Evolutionary conservation across 2,113 vertebrate genomes (phyloP).

Genomic region (Gnathonemus echidnorhynchus): DNA sequence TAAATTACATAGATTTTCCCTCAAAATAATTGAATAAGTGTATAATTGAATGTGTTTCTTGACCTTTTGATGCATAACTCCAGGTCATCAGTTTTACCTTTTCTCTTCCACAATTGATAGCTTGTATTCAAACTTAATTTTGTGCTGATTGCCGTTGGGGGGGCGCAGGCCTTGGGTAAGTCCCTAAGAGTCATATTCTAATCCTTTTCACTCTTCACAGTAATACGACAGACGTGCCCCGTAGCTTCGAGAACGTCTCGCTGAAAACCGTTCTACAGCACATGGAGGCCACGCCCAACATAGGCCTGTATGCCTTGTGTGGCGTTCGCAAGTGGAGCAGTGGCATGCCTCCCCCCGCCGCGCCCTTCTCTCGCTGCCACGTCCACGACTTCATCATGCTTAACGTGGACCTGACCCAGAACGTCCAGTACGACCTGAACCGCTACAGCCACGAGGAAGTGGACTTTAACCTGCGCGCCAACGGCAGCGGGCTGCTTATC

Average conservation of each 20-base stretch:
- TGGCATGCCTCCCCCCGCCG: constrained; percentile 52
- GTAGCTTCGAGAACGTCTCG: constrained; percentile 66
- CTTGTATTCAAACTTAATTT: background rate
- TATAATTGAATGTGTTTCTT: background rate
- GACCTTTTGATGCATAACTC: background rate
- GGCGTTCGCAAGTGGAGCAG: constrained; percentile 89
- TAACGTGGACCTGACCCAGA: constrained; percentile 92
- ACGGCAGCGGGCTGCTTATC: constrained; percentile 84
- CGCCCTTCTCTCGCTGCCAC: constrained; percentile 81
- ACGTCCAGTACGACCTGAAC: constrained; percentile 94
- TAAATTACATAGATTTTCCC: background rate
- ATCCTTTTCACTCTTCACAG: constrained; percentile 39
- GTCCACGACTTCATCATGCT: constrained; percentile 87
- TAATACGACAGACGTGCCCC: constrained; percentile 59
- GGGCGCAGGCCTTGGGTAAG: background rate
- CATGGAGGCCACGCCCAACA: constrained; percentile 88
- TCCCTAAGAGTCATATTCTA: background rate
- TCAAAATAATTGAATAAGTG: background rate
- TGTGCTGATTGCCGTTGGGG: background rate
- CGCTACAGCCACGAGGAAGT: constrained; percentile 96
- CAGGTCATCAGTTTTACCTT: background rate
- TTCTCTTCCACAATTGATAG: background rate
- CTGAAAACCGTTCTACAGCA: constrained; percentile 83
- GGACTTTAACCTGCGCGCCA: constrained; percentile 89
- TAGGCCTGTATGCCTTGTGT: constrained; percentile 80